A percentile compares a stretch with the other conserved stretches of the same genome.
These are phyloP conservation scores for Parauchenoglanis punctatus DNA, from an alignment of 2,797 vertebrate genomes.

Conservation along the genomic window DNA sequence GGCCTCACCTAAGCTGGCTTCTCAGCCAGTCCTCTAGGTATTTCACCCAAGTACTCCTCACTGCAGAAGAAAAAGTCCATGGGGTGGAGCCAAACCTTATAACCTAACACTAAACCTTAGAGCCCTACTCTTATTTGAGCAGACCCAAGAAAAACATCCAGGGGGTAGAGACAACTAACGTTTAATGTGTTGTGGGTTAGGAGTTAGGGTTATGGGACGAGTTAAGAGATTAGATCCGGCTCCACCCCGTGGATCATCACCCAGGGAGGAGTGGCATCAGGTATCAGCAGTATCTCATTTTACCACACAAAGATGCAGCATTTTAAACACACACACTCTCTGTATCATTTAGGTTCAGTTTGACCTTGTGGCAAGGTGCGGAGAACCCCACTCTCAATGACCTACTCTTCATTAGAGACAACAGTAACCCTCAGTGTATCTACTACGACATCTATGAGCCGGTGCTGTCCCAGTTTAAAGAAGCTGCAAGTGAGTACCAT, in stretches of 20 bases:
- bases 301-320: neutral
- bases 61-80: neutral
- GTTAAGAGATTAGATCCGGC: neutral
- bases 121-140: neutral
- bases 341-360: conserved; percentile 75
- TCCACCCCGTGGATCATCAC: neutral
- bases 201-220: neutral
- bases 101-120: too few species aligned
- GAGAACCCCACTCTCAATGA: conserved; percentile 75
- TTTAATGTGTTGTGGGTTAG: neutral
- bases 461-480: conserved; percentile 78
- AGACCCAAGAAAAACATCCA: neutral
- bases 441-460: conserved; percentile 89
- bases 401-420: conserved; percentile 83
- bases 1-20: conserved; percentile 85
- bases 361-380: conserved; percentile 83
- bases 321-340: neutral
- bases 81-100: too few species aligned
- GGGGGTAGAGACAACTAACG: neutral
- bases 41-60: conserved; percentile 27
- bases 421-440: conserved; percentile 72
- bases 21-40: conserved; percentile 82
- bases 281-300: neutral
- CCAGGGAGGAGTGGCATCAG: neutral
- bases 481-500: conserved; percentile 72